Evolutionary conservation across 2,113 vertebrate genomes (phyloP).

Genomic region (Siniperca chuatsi): DNA sequence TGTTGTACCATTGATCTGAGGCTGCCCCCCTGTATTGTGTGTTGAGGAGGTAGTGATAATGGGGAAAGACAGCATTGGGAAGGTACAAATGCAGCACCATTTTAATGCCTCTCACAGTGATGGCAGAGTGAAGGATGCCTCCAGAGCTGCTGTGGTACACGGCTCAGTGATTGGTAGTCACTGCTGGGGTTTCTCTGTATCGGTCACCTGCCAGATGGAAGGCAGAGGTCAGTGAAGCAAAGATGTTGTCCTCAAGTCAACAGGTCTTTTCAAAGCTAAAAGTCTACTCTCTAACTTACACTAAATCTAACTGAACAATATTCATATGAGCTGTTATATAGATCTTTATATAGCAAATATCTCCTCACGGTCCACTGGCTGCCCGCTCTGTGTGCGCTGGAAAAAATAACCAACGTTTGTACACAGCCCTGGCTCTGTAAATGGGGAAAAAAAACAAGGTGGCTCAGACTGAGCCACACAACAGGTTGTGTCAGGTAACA

Average conservation of each 20-base stretch:
- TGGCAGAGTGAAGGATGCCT: background rate
- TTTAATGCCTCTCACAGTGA: slow-evolving; percentile 19
- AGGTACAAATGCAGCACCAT: background rate
- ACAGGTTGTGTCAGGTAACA: no score
- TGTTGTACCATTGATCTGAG: background rate
- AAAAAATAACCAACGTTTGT: no score
- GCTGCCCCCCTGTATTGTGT: slow-evolving; percentile 7
- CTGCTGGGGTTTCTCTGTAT: background rate
- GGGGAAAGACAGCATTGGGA: background rate
- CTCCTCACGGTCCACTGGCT: no score
- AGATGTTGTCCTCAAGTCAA: background rate
- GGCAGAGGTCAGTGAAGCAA: background rate
- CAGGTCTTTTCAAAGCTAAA: background rate
- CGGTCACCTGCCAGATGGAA: background rate
- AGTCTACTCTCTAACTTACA: background rate
- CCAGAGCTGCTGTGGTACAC: background rate
- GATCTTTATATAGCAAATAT: background rate
- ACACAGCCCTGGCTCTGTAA: no score
- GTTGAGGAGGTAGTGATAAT: slow-evolving; percentile 6
- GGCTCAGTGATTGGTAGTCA: background rate
- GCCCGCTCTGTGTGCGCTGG: no score
- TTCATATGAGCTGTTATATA: background rate
- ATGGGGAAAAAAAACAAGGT: no score
- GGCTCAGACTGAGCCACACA: no score
- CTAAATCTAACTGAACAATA: background rate